Conservation (phyloP, 92 coral and sea anemone species). For the Desmophyllum pertusum region DNA sequence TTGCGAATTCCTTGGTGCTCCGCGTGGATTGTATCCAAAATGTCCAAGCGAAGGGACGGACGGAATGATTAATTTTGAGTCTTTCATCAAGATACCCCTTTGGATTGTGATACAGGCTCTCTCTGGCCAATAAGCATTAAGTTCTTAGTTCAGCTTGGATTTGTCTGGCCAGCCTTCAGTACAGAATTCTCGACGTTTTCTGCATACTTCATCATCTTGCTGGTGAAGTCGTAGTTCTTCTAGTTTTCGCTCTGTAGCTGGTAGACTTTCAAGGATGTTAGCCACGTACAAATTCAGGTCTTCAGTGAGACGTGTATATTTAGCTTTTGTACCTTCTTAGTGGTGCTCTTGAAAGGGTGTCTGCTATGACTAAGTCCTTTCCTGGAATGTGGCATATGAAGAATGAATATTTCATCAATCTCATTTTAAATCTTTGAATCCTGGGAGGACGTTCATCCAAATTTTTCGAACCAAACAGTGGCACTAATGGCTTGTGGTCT, state of each 20-base stretch:
- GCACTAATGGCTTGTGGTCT: slow-evolving; percentile 64
- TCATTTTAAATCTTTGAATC: slow-evolving; percentile 56
- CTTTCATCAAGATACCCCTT: slow-evolving; percentile 60
- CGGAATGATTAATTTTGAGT: slow-evolving; percentile 47
- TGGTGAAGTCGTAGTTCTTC: slow-evolving; percentile 23
- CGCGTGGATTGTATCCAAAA: slow-evolving; percentile 50
- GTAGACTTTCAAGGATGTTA: neutral
- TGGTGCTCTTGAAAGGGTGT: slow-evolving; percentile 61
- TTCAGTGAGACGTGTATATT: slow-evolving; percentile 40
- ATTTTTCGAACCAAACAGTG: slow-evolving; percentile 54
- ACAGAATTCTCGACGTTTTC: slow-evolving; percentile 15
- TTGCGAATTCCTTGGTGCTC: slow-evolving; percentile 63
- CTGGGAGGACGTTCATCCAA: slow-evolving; percentile 57
- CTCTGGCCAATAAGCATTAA: slow-evolving; percentile 44
- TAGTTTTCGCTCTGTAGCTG: neutral
- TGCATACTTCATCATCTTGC: slow-evolving; percentile 39
- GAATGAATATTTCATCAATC: slow-evolving; percentile 60
- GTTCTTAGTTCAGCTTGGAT: slow-evolving; percentile 2
- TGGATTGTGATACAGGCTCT: slow-evolving; percentile 36
- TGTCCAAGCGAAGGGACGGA: slow-evolving; percentile 42
- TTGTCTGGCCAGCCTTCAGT: slow-evolving; percentile 53
- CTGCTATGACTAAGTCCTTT: slow-evolving; percentile 53
- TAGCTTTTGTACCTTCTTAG: slow-evolving; percentile 38
- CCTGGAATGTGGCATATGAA: slow-evolving; percentile 55
- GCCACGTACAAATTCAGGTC: slow-evolving; percentile 24